phyloP scores from a whole-genome alignment of 2,888 invertebrate genomes.

The Falcaria lacertinaria region DNA sequence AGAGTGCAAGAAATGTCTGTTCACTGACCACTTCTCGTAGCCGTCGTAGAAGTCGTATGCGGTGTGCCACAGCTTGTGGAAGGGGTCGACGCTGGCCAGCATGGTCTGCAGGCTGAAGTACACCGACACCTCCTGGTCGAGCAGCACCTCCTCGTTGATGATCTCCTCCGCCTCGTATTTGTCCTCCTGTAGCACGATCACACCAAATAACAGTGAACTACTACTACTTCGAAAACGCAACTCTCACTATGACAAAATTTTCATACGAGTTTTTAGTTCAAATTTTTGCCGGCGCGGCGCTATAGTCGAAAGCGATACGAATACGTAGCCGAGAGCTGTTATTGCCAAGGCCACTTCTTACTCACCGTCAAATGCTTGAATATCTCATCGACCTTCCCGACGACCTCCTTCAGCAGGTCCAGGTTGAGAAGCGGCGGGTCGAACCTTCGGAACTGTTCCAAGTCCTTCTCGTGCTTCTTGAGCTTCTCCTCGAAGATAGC shows the following conservation, averaged over 20 bases:
- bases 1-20: too few relatives aligned
- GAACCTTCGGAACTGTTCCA: conserved; percentile 87
- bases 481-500: conserved; percentile 85
- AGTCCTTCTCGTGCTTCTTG: conserved; percentile 84
- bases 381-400: conserved; percentile 85
- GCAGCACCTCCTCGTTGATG: conserved; percentile 88
- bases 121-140: conserved; percentile 89
- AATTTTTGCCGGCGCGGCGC: too few relatives aligned
- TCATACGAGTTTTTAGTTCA: too few relatives aligned
- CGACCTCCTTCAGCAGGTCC: conserved; percentile 90
- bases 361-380: conserved; percentile 81
- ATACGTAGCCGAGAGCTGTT: too few relatives aligned
- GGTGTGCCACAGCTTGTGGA: conserved; percentile 92
- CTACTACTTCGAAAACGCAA: too few relatives aligned
- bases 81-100: conserved; percentile 87
- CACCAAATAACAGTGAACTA: too few relatives aligned
- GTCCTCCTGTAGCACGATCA: conserved; percentile 50
- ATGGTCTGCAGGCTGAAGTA: conserved; percentile 86
- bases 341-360: not conserved
- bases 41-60: conserved; percentile 87
- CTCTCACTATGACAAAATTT: too few relatives aligned
- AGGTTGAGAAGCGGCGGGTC: conserved; percentile 90
- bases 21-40: conserved; percentile 86
- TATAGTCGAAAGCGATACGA: too few relatives aligned
- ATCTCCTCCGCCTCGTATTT: conserved; percentile 85